A percentile compares a stretch with the other conserved stretches of the same genome.
Evolutionary conservation across 2,797 vertebrate genomes (phyloP).

Genomic region (Syngnathus rostellatus): DNA sequence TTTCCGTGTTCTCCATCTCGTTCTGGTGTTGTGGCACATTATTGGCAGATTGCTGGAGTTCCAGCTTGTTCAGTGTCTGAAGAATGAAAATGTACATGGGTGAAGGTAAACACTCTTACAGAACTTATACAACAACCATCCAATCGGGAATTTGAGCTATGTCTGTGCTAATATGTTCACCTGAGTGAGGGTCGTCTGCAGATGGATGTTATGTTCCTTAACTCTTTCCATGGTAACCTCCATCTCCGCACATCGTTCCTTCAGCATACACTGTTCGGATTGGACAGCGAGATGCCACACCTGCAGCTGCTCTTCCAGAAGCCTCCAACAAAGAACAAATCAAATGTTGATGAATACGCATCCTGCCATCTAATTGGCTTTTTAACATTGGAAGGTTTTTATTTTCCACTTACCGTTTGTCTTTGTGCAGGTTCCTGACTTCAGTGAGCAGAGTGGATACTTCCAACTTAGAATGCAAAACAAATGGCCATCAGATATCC

Average conservation of each 20-base stretch:
- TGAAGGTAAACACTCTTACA: neutral
- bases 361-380: neutral
- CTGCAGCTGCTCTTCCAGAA: conserved; percentile 72
- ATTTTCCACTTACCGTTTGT: conserved; percentile 56
- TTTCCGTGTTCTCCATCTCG: neutral
- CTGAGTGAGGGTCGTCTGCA: conserved; percentile 63
- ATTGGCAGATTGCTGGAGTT: neutral
- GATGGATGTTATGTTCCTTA: conserved; percentile 57
- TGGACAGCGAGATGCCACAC: conserved; percentile 66
- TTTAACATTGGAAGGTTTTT: neutral
- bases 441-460: conserved; percentile 44
- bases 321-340: conserved; percentile 43
- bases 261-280: conserved; percentile 66
- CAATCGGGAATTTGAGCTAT: neutral
- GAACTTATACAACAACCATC: neutral
- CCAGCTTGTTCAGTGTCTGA: neutral
- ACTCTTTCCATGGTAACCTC: conserved; percentile 72
- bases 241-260: conserved; percentile 68
- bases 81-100: neutral
- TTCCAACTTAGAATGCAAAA: conserved; percentile 18
- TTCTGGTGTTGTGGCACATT: neutral
- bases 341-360: neutral
- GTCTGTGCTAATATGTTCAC: conserved; percentile 22
- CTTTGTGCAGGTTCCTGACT: conserved; percentile 63
- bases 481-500: no score